These are phyloP conservation scores for Chalcis sispes DNA, from an alignment of 2,888 invertebrate species.

Conservation along the genomic window DNA sequence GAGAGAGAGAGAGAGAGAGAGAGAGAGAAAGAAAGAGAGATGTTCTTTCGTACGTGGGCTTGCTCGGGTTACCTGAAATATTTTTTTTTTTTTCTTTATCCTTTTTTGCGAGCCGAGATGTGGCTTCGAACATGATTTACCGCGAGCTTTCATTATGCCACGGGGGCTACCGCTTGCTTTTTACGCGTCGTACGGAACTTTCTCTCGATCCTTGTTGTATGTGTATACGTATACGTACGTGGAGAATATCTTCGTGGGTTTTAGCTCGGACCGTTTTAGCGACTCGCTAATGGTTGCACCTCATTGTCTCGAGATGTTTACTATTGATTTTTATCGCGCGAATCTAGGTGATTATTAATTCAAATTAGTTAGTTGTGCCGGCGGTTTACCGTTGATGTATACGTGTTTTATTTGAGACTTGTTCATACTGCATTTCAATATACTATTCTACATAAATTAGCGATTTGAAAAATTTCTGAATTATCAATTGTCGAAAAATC, in stretches of 20 bases:
- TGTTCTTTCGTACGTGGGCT: too few species aligned
- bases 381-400: too few species aligned
- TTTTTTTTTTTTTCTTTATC: background rate
- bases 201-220: background rate
- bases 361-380: too few species aligned
- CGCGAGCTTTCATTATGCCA: constrained; percentile 30
- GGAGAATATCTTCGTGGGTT: constrained; percentile 14
- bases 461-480: too few species aligned
- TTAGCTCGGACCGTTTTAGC: too few species aligned
- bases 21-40: too few species aligned
- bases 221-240: background rate
- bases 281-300: constrained; percentile 3
- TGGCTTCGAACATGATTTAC: constrained; percentile 34
- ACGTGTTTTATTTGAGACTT: too few species aligned
- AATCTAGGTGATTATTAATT: background rate
- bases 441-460: too few species aligned
- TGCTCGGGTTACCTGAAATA: too few species aligned
- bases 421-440: too few species aligned
- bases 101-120: background rate
- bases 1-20: too few species aligned
- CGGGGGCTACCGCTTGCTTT: constrained; percentile 23
- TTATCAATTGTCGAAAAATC: too few species aligned
- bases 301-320: constrained; percentile 15
- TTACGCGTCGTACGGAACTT: background rate
- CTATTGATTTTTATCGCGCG: background rate